Conservation (phyloP, 2,888 invertebrate genomes). For the Periphyllus acericola region DNA sequence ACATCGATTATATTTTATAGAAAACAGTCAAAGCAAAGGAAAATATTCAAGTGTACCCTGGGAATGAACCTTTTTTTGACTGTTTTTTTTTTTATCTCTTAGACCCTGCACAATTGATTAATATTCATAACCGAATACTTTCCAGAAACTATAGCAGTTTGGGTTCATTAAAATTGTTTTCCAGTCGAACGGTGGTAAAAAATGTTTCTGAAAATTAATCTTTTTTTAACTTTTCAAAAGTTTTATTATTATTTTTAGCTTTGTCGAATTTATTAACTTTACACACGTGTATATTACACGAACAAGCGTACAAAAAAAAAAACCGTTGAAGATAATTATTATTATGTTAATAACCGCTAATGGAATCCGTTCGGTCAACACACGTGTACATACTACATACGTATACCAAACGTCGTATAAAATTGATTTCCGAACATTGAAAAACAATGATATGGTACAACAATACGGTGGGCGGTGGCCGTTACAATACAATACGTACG, state of each 20-base stretch:
- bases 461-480: too few relatives aligned
- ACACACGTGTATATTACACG: neutral
- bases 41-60: neutral
- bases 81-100: constrained; percentile 36
- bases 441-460: too few relatives aligned
- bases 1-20: constrained; percentile 4
- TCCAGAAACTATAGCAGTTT: neutral
- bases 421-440: too few relatives aligned
- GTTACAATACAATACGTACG: neutral
- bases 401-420: too few relatives aligned
- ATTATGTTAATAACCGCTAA: neutral
- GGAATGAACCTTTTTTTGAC: neutral
- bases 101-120: constrained; percentile 20
- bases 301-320: neutral
- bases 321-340: neutral
- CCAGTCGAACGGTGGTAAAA: neutral
- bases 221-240: constrained; percentile 27
- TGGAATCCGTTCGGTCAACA: neutral
- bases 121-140: constrained; percentile 43
- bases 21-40: neutral
- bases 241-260: neutral
- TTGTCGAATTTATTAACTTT: neutral
- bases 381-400: too few relatives aligned
- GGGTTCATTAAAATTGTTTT: constrained; percentile 26
- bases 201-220: neutral